Evolutionary conservation across 2,113 vertebrate species (phyloP), one percentile per base, ranked within the genome.

Genomic region (Gallinago paraguaiae): DNA sequence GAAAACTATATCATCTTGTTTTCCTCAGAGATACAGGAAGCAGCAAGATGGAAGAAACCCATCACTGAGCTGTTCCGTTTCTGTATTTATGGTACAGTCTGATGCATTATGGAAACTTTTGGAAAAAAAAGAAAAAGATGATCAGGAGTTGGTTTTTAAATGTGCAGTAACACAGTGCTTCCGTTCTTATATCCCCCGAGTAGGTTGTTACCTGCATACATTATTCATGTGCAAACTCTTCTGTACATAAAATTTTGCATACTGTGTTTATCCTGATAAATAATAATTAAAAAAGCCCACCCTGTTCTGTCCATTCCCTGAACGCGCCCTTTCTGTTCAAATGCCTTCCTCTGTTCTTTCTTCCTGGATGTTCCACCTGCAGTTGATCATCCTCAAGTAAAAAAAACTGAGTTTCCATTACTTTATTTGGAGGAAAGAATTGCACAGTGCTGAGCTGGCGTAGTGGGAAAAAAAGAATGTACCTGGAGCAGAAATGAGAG

Each of bases 1-100:
- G 71, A 95, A 60, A 64, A 57, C 27, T 41, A 9, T 43, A 88
- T 69, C 3, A 20, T 93, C 82, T 82, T 88, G 65, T 71, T 93
- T 90, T 87, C 43, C 35, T 88, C 27, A 31, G 92, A 78, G 77
- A 50, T 68, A 57, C 28, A 88, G 82, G 88, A 96, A 93, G 37
- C 33, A 57, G 48, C 27, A 89, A 82, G 90, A 81, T 68, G 56
- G 85, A 92, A 75, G 64, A 45, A 90, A 70, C 43, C 39, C 33
- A 39, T 81, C 37, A 43, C 7, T 39, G 69, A 71, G n/a, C 54
- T 54, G 17, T 67, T 87, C n/a, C 33, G 17, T 43, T 78, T 18
- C 31, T 80, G 65, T 74, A 4, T 78, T 91, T 81, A 74, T 56
- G 65, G 76, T 50, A 67, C 30, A 83, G 59, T 43, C n/a, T 43